A percentile compares a stretch with the other conserved stretches of the same genome.
Conservation (phyloP, 2,797 vertebrate species). For the Loriculus beryllinus region DNA sequence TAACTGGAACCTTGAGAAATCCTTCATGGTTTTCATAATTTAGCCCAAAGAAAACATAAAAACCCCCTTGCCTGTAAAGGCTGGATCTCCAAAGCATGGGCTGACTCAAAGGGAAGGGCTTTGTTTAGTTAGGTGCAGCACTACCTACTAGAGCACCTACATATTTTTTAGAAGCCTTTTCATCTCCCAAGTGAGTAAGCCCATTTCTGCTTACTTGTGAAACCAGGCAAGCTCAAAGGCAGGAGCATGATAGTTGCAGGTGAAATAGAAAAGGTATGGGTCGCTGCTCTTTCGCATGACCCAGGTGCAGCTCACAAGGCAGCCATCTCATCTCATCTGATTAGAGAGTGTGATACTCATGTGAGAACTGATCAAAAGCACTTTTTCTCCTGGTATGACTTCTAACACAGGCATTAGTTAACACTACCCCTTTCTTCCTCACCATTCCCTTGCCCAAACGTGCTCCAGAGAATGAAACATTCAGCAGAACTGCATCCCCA, state of each 20-base stretch:
- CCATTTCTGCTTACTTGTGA: constrained; percentile 21
- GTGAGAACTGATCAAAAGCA: background rate
- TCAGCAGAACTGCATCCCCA: background rate
- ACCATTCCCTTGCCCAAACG: background rate
- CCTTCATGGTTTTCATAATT: constrained; percentile 25
- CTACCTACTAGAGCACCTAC: constrained; percentile 18
- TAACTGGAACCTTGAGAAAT: constrained; percentile 46
- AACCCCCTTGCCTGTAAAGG: background rate
- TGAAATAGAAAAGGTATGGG: background rate
- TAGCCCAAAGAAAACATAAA: background rate
- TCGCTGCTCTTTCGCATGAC: background rate
- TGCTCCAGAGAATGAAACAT: background rate
- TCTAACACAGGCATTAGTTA: background rate
- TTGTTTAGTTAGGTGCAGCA: background rate
- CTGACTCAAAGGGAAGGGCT: constrained; percentile 52
- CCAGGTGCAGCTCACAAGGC: background rate
- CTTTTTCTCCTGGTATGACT: background rate
- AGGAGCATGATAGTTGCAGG: background rate
- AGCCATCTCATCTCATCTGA: background rate
- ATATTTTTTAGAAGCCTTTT: constrained; percentile 30
- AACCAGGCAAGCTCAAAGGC: background rate
- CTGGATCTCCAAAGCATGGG: background rate
- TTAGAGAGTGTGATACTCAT: background rate
- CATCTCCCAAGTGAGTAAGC: constrained; percentile 39
- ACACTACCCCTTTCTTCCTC: background rate